A percentile compares a stretch with the other conserved stretches of the same genome.
These are phyloP conservation scores for Leptothorax acervorum DNA, from an alignment of 2,888 invertebrate species.

Conservation along the genomic window DNA sequence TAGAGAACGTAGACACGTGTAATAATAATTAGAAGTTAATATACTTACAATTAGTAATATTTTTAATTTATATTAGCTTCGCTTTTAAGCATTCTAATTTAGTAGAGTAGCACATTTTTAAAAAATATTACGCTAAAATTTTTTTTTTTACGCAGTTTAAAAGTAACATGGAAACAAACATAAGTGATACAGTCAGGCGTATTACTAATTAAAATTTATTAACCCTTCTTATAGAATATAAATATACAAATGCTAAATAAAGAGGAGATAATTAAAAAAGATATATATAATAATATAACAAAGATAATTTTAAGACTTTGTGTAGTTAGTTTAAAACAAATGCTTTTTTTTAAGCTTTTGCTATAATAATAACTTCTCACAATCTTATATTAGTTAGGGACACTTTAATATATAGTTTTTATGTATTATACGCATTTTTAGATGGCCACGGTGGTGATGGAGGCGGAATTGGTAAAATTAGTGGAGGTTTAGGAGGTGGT, in stretches of 20 bases:
- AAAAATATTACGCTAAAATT: not conserved
- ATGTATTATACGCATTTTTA: constrained; percentile 8
- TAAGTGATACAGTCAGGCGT: not conserved
- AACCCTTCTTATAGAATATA: not conserved
- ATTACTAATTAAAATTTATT: not conserved
- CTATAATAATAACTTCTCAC: not conserved
- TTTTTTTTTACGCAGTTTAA: not conserved
- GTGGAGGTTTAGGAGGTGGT: constrained; percentile 53
- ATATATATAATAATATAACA: not conserved
- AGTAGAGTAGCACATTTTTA: not conserved
- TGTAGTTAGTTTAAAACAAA: not conserved
- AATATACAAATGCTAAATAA: not conserved
- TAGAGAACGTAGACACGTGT: not conserved
- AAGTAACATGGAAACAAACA: not conserved
- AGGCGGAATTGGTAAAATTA: constrained; percentile 15
- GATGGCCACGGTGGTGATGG: constrained; percentile 8
- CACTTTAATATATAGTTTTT: not conserved
- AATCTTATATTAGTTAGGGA: not conserved
- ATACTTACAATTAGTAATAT: not conserved
- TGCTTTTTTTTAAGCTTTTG: not conserved
- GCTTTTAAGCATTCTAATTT: not conserved
- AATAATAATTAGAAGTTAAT: not conserved
- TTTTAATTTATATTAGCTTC: not conserved
- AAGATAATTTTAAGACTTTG: not conserved
- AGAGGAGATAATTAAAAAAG: not conserved